Percentiles rank a stretch among this genome's conserved stretches.
phyloP scores from a whole-genome alignment of 2,113 vertebrate species.

The Catharus minimus region DNA sequence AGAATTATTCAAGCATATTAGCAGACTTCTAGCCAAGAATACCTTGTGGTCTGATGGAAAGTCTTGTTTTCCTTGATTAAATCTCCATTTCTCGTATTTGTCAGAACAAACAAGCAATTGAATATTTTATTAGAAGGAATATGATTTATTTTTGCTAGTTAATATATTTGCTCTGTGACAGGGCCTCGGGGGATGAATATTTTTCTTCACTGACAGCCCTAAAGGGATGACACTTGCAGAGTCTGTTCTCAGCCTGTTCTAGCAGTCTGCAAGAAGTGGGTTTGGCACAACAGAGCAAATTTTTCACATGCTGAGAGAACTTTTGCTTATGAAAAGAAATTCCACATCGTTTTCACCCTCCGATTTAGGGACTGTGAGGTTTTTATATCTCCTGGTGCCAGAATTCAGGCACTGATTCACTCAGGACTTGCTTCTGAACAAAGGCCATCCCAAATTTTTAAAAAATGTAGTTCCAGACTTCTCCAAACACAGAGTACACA shows the following conservation, averaged over 20 bases:
- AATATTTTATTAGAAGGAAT: constrained; percentile 35
- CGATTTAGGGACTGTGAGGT: background rate
- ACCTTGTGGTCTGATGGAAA: constrained; percentile 25
- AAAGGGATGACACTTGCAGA: background rate
- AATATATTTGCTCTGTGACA: background rate
- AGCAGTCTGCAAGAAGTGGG: background rate
- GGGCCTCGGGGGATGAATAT: constrained; percentile 7
- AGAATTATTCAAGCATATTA: constrained; percentile 38
- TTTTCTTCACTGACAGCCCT: background rate
- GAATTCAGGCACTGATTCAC: background rate
- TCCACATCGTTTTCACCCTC: background rate
- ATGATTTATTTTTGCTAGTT: constrained; percentile 12
- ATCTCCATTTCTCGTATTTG: background rate
- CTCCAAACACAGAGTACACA: background rate
- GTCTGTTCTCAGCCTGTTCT: background rate
- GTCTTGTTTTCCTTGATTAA: constrained; percentile 47
- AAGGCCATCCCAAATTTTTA: background rate
- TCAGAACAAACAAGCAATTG: constrained; percentile 24
- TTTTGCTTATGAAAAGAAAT: background rate
- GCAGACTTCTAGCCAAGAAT: constrained; percentile 24
- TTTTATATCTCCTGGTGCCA: background rate
- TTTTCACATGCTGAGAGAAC: background rate
- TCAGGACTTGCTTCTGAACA: background rate
- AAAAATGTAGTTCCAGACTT: background rate
- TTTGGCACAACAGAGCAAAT: background rate